Evolutionary conservation across 92 coral and sea anemone genomes (phyloP).

Genomic region (Palythoa grandiflora): DNA sequence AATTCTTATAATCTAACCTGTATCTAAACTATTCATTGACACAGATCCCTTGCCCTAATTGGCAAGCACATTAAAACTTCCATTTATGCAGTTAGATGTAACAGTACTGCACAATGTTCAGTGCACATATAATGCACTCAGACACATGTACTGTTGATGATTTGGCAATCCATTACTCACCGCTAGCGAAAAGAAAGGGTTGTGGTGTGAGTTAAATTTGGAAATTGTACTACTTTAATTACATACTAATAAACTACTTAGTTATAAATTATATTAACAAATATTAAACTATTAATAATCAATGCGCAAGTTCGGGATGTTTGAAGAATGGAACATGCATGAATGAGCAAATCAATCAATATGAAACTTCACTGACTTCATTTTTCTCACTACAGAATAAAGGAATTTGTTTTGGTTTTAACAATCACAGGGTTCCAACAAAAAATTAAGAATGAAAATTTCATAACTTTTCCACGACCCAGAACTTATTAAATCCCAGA

Average conservation of each 20-base stretch:
- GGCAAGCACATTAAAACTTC: slow-evolving; percentile 27
- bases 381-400: neutral
- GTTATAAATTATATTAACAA: no score
- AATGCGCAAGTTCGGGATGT: neutral
- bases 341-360: neutral
- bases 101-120: slow-evolving; percentile 29
- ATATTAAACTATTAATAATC: neutral
- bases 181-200: slow-evolving; percentile 93
- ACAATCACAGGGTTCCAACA: no score
- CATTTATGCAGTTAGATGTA: slow-evolving; percentile 38
- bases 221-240: slow-evolving; percentile 29
- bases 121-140: slow-evolving; percentile 53
- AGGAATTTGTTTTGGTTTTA: no score
- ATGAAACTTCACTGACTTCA: neutral
- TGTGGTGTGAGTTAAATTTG: slow-evolving; percentile 82
- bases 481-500: no score
- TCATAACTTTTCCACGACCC: no score
- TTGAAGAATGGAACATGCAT: neutral
- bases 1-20: slow-evolving; percentile 20
- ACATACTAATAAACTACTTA: neutral
- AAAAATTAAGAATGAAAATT: no score
- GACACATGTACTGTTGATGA: slow-evolving; percentile 55
- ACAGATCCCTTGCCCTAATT: slow-evolving; percentile 5
- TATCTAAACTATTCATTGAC: slow-evolving; percentile 30
- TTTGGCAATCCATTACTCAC: slow-evolving; percentile 81